phyloP scores from a whole-genome alignment of 1,140 invertebrate species.

The Drosophila triauraria region DNA sequence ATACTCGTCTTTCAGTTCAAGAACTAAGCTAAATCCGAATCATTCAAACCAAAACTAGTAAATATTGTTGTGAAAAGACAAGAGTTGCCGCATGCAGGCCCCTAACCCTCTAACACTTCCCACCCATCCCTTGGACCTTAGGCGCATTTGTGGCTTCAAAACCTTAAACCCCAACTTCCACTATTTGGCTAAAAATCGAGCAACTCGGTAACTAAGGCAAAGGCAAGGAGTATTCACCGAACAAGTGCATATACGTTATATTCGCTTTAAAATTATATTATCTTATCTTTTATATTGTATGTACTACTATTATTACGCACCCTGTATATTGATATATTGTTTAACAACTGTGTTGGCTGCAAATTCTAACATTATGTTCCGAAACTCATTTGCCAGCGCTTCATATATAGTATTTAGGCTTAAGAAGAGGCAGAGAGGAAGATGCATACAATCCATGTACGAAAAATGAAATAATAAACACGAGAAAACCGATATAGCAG shows the following conservation, averaged over 20 bases:
- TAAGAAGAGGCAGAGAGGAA: conserved; percentile 61
- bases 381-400: conserved; percentile 70
- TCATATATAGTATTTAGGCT: conserved; percentile 72
- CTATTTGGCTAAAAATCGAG: conserved; percentile 45
- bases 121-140: conserved; percentile 38
- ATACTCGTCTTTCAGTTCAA: conserved; percentile 78
- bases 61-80: conserved; percentile 77
- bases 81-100: conserved; percentile 64
- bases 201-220: conserved; percentile 30
- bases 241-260: conserved; percentile 61
- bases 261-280: conserved; percentile 68
- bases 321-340: conserved; percentile 75
- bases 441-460: conserved; percentile 59
- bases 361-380: conserved; percentile 61
- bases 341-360: conserved; percentile 65
- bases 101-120: conserved; percentile 12
- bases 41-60: conserved; percentile 59
- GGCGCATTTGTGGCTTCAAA: conserved; percentile 73
- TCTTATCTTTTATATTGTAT: conserved; percentile 65
- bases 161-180: conserved; percentile 50
- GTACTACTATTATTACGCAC: conserved; percentile 69
- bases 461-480: conserved; percentile 71
- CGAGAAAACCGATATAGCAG: conserved; percentile 50
- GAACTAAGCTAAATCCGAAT: conserved; percentile 63
- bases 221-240: conserved; percentile 59